These are phyloP conservation scores for Forbesichthys agassizii DNA, from an alignment of 2,113 vertebrate species.

Conservation along the genomic window DNA sequence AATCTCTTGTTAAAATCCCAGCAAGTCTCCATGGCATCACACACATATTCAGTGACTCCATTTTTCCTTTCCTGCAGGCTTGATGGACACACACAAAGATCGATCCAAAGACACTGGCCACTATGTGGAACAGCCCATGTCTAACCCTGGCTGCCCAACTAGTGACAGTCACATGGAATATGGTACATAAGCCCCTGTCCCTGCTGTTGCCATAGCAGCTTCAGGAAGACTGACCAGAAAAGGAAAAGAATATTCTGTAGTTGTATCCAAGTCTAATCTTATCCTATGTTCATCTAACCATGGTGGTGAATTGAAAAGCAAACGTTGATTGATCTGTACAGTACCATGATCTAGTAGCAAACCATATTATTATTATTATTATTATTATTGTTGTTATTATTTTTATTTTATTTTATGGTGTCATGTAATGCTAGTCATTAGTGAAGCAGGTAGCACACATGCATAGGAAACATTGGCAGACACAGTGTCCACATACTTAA, in stretches of 20 bases:
- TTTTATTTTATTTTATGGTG: background rate
- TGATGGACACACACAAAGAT: conserved; percentile 77
- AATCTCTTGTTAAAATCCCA: too few relatives aligned
- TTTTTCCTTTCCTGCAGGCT: conserved; percentile 12
- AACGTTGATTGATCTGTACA: too few relatives aligned
- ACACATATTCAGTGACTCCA: background rate
- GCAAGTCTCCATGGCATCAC: background rate
- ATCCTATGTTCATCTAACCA: too few relatives aligned
- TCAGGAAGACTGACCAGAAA: too few relatives aligned
- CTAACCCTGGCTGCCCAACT: conserved; percentile 84
- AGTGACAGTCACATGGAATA: conserved; percentile 92
- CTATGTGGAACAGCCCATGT: conserved; percentile 87
- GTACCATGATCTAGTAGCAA: too few relatives aligned
- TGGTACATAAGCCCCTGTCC: conserved; percentile 68
- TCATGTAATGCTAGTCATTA: background rate
- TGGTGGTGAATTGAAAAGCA: too few relatives aligned
- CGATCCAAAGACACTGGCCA: conserved; percentile 84
- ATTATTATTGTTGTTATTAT: background rate
- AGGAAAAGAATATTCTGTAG: too few relatives aligned
- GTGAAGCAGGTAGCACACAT: background rate
- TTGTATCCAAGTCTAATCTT: too few relatives aligned
- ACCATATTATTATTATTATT: too few relatives aligned
- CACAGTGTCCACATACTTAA: background rate
- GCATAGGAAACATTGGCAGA: background rate
- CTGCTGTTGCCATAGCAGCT: background rate